Conservation (phyloP, 2,888 invertebrate species). For the Apamea crenata region DNA sequence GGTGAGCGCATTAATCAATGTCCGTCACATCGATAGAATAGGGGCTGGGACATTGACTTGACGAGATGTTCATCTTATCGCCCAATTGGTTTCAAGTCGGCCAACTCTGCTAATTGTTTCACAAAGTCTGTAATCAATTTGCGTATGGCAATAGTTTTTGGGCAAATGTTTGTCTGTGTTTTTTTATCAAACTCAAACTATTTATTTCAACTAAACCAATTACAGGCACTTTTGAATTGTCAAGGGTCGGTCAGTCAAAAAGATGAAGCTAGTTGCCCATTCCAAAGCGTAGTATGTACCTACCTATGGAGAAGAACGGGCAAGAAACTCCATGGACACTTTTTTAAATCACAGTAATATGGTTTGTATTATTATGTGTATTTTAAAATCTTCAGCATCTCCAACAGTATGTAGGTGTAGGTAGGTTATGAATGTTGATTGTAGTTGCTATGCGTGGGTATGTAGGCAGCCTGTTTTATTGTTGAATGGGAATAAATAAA, state of each 20-base stretch:
- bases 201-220: no score
- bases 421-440: constrained; percentile 15
- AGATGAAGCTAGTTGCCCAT: no score
- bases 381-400: no score
- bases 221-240: no score
- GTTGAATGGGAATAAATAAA: not conserved
- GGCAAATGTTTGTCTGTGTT: constrained; percentile 6
- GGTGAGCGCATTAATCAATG: constrained; percentile 82
- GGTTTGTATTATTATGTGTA: no score
- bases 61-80: constrained; percentile 56
- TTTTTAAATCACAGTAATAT: no score
- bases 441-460: not conserved
- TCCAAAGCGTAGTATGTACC: no score
- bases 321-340: no score
- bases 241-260: no score
- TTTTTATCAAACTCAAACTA: no score
- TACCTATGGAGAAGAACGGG: no score
- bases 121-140: constrained; percentile 50
- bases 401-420: no score
- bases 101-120: constrained; percentile 48
- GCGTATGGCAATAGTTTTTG: constrained; percentile 32
- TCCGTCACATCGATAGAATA: constrained; percentile 73
- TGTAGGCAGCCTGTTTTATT: not conserved
- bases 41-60: constrained; percentile 66
- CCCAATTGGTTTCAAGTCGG: constrained; percentile 44